Percentiles rank a stretch among this genome's conserved stretches.
Conservation (phyloP, 2,797 vertebrate genomes). For the Tokudaia tokunoshimensis region DNA sequence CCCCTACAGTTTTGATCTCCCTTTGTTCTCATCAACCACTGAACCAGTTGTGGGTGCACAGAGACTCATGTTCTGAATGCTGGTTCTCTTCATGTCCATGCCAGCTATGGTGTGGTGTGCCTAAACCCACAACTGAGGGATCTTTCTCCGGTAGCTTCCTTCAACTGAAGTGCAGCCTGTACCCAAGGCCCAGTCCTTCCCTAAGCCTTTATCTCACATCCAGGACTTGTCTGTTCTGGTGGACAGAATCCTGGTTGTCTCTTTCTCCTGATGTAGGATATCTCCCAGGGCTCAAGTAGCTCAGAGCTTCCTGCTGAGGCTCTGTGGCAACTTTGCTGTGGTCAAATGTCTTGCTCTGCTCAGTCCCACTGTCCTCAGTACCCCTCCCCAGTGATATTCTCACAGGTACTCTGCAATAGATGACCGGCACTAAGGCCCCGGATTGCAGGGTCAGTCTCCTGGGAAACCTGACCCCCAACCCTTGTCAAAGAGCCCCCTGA, state of each 20-base stretch:
- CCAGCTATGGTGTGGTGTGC: not conserved
- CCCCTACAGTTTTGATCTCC: not conserved
- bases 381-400: not conserved
- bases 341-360: not conserved
- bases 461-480: slow-evolving; percentile 18
- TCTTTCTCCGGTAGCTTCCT: not conserved
- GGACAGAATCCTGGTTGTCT: not conserved
- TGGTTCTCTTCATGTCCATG: not conserved
- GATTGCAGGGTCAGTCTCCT: slow-evolving; percentile 27
- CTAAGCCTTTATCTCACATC: not conserved
- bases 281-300: not conserved
- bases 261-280: not conserved
- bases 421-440: not conserved
- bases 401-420: not conserved
- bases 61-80: not conserved
- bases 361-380: not conserved
- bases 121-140: no score
- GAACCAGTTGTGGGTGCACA: not conserved
- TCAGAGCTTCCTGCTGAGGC: not conserved
- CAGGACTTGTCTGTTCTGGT: not conserved
- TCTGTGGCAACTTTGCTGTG: not conserved
- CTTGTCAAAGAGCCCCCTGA: slow-evolving; percentile 16
- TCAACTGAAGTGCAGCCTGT: not conserved
- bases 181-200: not conserved
- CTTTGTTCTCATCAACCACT: not conserved